These are phyloP conservation scores for Drosophila hamatofila DNA, from an alignment of 2,888 invertebrate species.

Conservation along the genomic window DNA sequence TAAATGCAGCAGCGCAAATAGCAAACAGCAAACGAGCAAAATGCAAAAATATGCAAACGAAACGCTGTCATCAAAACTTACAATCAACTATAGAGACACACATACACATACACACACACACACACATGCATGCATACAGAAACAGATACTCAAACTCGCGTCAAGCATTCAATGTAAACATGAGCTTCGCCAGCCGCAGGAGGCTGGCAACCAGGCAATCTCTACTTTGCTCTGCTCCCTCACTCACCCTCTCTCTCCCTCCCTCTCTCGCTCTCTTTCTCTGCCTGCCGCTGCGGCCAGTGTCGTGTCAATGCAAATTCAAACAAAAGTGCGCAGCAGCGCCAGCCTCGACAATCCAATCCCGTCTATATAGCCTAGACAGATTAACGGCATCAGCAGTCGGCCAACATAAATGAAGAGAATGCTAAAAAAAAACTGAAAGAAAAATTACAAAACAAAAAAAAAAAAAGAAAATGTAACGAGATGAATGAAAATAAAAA, in stretches of 20 bases:
- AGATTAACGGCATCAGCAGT: conserved; percentile 75
- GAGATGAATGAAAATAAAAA: conserved; percentile 24
- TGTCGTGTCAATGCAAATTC: conserved; percentile 60
- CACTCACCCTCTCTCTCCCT: not conserved
- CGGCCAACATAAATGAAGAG: conserved; percentile 60
- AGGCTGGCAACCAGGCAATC: conserved; percentile 13
- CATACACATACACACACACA: conserved; percentile 16
- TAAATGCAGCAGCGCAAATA: conserved; percentile 39
- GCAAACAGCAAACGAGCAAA: conserved; percentile 45
- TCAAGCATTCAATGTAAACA: conserved; percentile 57
- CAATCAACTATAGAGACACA: conserved; percentile 63
- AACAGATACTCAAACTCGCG: conserved; percentile 45
- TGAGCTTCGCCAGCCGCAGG: conserved; percentile 37
- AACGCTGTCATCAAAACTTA: conserved; percentile 75
- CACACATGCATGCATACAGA: conserved; percentile 4
- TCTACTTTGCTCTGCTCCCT: not conserved
- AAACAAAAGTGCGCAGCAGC: conserved; percentile 66
- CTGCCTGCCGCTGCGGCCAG: conserved; percentile 7
- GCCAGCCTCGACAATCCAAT: conserved; percentile 46
- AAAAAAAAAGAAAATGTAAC: conserved; percentile 3
- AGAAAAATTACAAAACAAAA: not conserved
- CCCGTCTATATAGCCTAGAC: conserved; percentile 49
- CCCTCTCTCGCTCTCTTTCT: not conserved
- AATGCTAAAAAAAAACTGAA: conserved; percentile 18
- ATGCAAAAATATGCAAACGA: conserved; percentile 81